Percentiles rank a stretch among this genome's conserved stretches.
These are phyloP conservation scores for Cyclargus thomasi DNA, from an alignment of 1,140 invertebrate genomes.

Conservation along the genomic window DNA sequence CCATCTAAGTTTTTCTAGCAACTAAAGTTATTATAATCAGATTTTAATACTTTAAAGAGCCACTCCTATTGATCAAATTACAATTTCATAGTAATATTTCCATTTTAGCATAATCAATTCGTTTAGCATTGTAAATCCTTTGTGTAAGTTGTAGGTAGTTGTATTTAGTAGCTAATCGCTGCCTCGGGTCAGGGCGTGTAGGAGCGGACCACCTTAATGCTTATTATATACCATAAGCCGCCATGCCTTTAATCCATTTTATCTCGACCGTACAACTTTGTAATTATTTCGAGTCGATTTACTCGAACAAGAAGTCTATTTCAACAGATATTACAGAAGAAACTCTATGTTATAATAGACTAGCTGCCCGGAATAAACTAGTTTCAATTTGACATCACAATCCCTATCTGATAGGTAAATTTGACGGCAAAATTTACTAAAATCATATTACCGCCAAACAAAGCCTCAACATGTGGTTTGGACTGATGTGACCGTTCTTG, in stretches of 20 bases:
- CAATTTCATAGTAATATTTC: too few species aligned
- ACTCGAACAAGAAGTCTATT: constrained; percentile 3
- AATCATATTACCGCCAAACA: too few species aligned
- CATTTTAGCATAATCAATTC: background rate
- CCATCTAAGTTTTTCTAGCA: too few species aligned
- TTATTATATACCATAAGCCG: constrained; percentile 51
- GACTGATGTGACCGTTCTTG: too few species aligned
- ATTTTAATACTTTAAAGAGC: too few species aligned
- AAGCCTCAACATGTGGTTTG: too few species aligned
- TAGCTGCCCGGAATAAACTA: too few species aligned
- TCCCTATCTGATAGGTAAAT: too few species aligned
- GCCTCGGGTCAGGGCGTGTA: constrained; percentile 62
- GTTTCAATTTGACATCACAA: too few species aligned
- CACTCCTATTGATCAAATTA: too few species aligned
- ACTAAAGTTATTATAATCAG: too few species aligned
- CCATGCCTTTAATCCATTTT: constrained; percentile 53
- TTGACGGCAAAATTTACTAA: too few species aligned
- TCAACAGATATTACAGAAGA: background rate
- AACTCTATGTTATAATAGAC: background rate
- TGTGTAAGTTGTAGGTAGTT: background rate
- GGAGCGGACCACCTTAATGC: constrained; percentile 34
- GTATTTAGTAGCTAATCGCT: constrained; percentile 59
- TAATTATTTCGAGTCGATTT: constrained; percentile 25
- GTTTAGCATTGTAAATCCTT: constrained; percentile 1
- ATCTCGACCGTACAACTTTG: constrained; percentile 29